These are phyloP conservation scores for Drosophila tropicalis DNA, from an alignment of 1,140 invertebrate species.

Conservation along the genomic window DNA sequence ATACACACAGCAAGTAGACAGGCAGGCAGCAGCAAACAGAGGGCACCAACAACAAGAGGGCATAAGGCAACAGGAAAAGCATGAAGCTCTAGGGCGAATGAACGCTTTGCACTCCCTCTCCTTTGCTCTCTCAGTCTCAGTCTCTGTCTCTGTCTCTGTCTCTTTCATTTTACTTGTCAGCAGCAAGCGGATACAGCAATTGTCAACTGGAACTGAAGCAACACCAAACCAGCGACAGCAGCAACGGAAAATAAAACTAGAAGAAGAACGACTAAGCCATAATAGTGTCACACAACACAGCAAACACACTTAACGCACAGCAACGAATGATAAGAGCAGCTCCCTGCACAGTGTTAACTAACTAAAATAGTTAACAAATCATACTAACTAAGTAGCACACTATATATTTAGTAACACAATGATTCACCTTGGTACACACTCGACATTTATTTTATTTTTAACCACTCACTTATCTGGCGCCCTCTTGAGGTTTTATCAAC, in stretches of 20 bases:
- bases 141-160: not conserved
- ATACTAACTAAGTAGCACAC: too few species aligned
- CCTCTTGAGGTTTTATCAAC: not conserved
- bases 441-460: not conserved
- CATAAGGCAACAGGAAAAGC: not conserved
- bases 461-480: too few species aligned
- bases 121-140: too few species aligned
- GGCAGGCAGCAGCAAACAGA: conserved; percentile 7
- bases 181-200: conserved; percentile 73
- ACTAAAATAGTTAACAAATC: not conserved
- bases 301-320: conserved; percentile 18
- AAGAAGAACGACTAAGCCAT: conserved; percentile 30
- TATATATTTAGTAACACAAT: too few species aligned
- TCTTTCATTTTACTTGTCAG: conserved; percentile 27
- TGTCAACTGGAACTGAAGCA: conserved; percentile 58
- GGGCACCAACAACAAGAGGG: not conserved
- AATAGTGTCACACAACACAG: conserved; percentile 53
- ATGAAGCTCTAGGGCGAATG: conserved; percentile 16
- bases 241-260: conserved; percentile 32
- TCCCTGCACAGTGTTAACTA: not conserved
- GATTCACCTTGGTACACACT: not conserved
- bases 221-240: conserved; percentile 20
- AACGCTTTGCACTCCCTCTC: not conserved
- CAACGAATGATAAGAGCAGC: conserved; percentile 21
- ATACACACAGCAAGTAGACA: not conserved